Percentiles rank a stretch among this genome's conserved stretches.
Evolutionary conservation across 2,888 invertebrate genomes (phyloP).

Genomic region (Linnaemya vulpina): DNA sequence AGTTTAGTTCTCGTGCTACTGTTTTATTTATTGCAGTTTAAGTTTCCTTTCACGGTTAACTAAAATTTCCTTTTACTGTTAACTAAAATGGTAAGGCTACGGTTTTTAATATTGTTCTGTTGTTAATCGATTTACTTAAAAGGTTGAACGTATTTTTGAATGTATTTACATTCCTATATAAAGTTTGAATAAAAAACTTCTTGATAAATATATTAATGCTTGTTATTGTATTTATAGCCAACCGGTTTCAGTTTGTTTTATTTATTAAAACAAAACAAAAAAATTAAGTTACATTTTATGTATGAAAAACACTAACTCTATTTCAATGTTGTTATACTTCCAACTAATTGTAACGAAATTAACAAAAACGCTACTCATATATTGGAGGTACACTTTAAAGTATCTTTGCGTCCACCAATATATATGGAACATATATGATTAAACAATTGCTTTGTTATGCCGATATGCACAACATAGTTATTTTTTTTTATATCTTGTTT

Average conservation of each 20-base stretch:
- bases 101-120: slow-evolving; percentile 27
- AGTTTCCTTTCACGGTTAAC: slow-evolving; percentile 6
- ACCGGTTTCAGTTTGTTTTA: background rate
- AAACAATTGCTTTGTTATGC: too few relatives aligned
- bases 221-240: background rate
- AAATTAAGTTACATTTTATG: too few relatives aligned
- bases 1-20: background rate
- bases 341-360: too few relatives aligned
- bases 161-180: slow-evolving; percentile 7
- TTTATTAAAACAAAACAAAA: background rate
- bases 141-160: slow-evolving; percentile 18
- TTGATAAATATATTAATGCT: slow-evolving; percentile 17
- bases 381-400: too few relatives aligned
- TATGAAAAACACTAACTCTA: too few relatives aligned
- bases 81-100: slow-evolving; percentile 10
- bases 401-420: too few relatives aligned
- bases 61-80: background rate
- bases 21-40: background rate
- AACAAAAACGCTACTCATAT: too few relatives aligned
- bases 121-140: slow-evolving; percentile 32
- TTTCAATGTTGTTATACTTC: too few relatives aligned
- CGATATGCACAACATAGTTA: too few relatives aligned
- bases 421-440: too few relatives aligned
- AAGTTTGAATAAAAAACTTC: slow-evolving; percentile 3
- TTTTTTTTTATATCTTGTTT: too few relatives aligned